A percentile compares a stretch with the other conserved stretches of the same genome.
phyloP scores from a whole-genome alignment of 92 coral and sea anemone species.

The Nematostella vectensis region DNA sequence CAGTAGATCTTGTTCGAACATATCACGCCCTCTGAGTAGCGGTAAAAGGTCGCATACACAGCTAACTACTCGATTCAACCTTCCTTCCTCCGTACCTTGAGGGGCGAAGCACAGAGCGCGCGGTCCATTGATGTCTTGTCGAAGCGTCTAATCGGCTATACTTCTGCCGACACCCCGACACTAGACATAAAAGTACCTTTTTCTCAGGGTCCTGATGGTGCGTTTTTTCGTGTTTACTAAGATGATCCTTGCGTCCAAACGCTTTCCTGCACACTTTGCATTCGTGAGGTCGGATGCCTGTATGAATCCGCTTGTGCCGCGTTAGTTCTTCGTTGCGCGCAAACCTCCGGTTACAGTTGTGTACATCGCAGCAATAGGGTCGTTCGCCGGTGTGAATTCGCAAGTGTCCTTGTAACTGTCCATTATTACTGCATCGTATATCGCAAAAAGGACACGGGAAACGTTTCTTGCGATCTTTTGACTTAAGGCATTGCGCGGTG shows the following conservation, averaged over 20 bases:
- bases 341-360: conserved; percentile 78
- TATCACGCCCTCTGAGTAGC: no score
- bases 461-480: conserved; percentile 66
- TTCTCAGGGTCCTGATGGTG: conserved; percentile 77
- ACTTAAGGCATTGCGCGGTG: no score
- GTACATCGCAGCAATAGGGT: conserved; percentile 63
- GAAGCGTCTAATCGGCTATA: conserved; percentile 92
- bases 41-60: no score
- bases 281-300: conserved; percentile 87
- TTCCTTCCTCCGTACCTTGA: no score
- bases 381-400: conserved; percentile 89
- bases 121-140: conserved; percentile 76
- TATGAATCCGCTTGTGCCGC: conserved; percentile 82
- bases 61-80: no score
- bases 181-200: conserved; percentile 56
- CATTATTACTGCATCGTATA: conserved; percentile 88
- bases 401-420: conserved; percentile 85
- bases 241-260: conserved; percentile 86
- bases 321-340: conserved; percentile 93
- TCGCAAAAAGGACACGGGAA: conserved; percentile 88
- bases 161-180: conserved; percentile 71
- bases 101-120: no score
- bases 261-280: conserved; percentile 83
- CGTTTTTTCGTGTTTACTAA: conserved; percentile 83
- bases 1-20: no score